These are phyloP conservation scores for Hirundo rustica DNA, from an alignment of 2,797 vertebrate species.

Conservation along the genomic window DNA sequence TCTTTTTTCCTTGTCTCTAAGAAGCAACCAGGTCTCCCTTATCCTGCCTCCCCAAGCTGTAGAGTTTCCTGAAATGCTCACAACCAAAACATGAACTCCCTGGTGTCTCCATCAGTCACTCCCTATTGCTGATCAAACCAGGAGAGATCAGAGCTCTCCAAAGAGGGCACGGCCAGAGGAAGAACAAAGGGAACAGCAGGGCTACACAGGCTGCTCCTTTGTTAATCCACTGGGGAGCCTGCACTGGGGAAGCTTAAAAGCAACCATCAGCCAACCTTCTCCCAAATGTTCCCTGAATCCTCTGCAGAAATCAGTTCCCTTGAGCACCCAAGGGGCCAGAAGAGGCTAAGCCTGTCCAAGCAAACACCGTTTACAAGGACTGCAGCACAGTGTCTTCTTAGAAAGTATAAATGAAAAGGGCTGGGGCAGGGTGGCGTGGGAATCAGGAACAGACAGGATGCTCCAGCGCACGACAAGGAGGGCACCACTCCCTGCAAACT, in stretches of 20 bases:
- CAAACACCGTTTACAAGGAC: neutral
- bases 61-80: neutral
- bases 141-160: neutral
- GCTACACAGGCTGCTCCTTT: conserved; percentile 21
- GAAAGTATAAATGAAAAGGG: neutral
- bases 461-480: neutral
- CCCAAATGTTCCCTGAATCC: neutral
- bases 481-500: neutral
- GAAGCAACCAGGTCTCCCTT: neutral
- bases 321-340: neutral
- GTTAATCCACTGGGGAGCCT: conserved; percentile 10
- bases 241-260: neutral
- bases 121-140: neutral
- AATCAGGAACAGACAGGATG: neutral
- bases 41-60: neutral
- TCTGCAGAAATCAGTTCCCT: neutral
- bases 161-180: neutral
- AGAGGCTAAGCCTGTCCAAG: neutral
- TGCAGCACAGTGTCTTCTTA: neutral
- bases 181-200: conserved; percentile 47
- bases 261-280: neutral
- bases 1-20: neutral
- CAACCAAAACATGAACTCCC: neutral
- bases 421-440: neutral
- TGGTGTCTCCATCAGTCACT: neutral